These are phyloP conservation scores for Ceratosolen fusciceps DNA, from an alignment of 1,140 invertebrate species.

Conservation along the genomic window DNA sequence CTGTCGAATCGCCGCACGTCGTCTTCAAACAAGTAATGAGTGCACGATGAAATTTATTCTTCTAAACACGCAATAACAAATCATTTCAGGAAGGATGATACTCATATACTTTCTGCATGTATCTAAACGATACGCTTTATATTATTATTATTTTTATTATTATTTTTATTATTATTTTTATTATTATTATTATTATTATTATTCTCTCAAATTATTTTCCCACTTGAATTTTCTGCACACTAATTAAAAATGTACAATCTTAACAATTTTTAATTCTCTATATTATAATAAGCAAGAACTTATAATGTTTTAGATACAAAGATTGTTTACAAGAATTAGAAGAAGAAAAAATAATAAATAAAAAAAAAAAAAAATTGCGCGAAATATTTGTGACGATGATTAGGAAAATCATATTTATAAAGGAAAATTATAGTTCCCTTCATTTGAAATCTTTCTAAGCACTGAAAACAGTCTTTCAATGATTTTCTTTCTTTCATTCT, in stretches of 20 bases:
- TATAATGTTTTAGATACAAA: no score
- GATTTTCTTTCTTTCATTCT: no score
- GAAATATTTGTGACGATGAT: conserved; percentile 43
- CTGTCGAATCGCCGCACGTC: conserved; percentile 27
- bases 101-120: conserved; percentile 43
- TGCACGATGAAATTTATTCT: conserved; percentile 39
- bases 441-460: conserved; percentile 42
- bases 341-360: conserved; percentile 11
- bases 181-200: conserved; percentile 44
- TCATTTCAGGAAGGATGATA: conserved; percentile 43
- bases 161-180: no score
- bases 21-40: conserved; percentile 43
- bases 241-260: conserved; percentile 44
- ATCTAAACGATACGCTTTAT: conserved; percentile 38
- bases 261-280: conserved; percentile 30
- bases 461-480: conserved; percentile 47
- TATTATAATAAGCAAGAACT: conserved; percentile 39
- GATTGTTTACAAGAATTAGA: conserved; percentile 35
- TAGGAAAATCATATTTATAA: conserved; percentile 45
- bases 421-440: no score
- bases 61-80: conserved; percentile 49
- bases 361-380: conserved; percentile 44
- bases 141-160: no score
- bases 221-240: conserved; percentile 32
- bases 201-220: conserved; percentile 32